These are phyloP conservation scores for Penelope pileata DNA, from an alignment of 2,113 vertebrate genomes.

Conservation along the genomic window DNA sequence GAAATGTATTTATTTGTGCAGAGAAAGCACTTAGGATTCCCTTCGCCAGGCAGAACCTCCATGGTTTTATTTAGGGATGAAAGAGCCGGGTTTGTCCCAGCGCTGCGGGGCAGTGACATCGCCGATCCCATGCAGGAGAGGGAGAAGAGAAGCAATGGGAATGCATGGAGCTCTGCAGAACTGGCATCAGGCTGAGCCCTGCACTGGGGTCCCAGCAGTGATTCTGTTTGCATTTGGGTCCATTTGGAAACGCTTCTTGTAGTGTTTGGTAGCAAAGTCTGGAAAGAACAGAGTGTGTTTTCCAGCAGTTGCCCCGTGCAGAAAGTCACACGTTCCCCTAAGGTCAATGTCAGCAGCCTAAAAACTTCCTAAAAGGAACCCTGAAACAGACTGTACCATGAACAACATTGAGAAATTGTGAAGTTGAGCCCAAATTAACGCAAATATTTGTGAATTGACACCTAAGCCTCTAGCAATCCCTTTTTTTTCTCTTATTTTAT, in stretches of 20 bases:
- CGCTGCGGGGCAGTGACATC: rapidly evolving
- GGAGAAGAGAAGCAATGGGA: rapidly evolving
- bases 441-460: not conserved
- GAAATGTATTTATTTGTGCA: not conserved
- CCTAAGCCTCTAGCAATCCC: not conserved
- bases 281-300: not conserved
- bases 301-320: not conserved
- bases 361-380: not conserved
- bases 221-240: not conserved
- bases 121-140: no score
- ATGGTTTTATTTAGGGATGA: not conserved
- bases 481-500: not conserved
- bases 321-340: rapidly evolving
- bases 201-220: not conserved
- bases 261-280: not conserved
- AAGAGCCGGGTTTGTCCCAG: not conserved
- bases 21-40: not conserved
- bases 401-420: no score
- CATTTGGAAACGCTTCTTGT: not conserved
- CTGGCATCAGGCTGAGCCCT: no score
- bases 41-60: rapidly evolving
- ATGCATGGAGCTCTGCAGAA: not conserved
- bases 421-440: no score
- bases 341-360: rapidly evolving
- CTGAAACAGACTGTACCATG: rapidly evolving